Conservation (phyloP, 1,140 invertebrate genomes). For the Rhizoglyphus robini region DNA sequence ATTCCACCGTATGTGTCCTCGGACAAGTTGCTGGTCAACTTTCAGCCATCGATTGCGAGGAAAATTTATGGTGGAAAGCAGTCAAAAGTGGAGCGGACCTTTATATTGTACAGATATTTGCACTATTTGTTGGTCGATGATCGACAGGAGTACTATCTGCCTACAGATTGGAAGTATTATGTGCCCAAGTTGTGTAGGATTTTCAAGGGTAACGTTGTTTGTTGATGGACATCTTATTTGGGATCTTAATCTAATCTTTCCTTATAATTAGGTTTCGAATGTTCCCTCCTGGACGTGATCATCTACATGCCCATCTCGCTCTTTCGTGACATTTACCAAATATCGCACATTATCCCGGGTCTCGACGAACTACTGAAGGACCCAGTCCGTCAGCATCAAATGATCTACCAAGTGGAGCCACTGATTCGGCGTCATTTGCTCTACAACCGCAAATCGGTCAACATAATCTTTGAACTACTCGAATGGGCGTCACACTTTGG, state of each 20-base stretch:
- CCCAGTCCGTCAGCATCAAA: constrained; percentile 49
- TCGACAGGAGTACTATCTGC: background rate
- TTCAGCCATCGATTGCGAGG: background rate
- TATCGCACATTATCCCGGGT: constrained; percentile 44
- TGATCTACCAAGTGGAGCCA: constrained; percentile 42
- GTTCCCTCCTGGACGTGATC: constrained; percentile 48
- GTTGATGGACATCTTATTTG: background rate
- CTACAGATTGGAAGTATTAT: background rate
- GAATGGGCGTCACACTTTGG: constrained; percentile 47
- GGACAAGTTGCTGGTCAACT: background rate
- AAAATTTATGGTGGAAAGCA: background rate
- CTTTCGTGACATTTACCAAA: constrained; percentile 50
- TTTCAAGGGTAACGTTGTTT: background rate
- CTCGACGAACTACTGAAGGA: constrained; percentile 48
- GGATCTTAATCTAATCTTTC: background rate
- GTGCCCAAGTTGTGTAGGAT: background rate
- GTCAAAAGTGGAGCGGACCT: background rate
- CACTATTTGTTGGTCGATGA: background rate
- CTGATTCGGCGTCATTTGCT: constrained; percentile 39
- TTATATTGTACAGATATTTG: background rate
- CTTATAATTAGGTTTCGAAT: background rate
- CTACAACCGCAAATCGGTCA: constrained; percentile 47
- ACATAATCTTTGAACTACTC: constrained; percentile 43
- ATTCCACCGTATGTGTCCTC: no score
- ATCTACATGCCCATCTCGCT: constrained; percentile 54